Base-by-base conservation (phyloP, 2,113 vertebrate species). In the Anser cygnoides region DNA sequence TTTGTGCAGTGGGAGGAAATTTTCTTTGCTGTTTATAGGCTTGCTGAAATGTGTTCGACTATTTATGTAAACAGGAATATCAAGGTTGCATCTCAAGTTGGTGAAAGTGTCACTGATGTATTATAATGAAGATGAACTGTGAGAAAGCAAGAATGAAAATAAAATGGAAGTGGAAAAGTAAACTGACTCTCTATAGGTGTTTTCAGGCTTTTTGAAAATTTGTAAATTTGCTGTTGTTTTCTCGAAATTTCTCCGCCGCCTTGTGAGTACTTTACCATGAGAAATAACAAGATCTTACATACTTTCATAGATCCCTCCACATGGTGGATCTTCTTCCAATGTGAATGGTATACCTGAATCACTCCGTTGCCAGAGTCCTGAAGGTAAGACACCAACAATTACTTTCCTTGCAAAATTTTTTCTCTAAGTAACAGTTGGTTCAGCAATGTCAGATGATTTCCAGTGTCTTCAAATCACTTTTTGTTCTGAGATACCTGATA, bases 311-410 rank as follows among this genome's bases (percentile, higher is more conserved):
- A 97, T 98, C 75, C 95, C 98, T 93, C 95, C 97, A 2, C 98
- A 98, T 54, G 98, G 98, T 82, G 97, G 97, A 59, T 99, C 98
- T 29, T 97, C 97, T 28, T 97, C 98, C 84, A 99, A 98, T 84
- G 98, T 98, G 78, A 99, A 99, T 5, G 98, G 98, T 83, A 97
- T 98, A 84, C 93, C 98, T 73, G 98, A 99, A 41, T 89, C 97
- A n/a, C 97, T 95, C 28, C 97, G 84, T 46, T 98, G 96, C 78
- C 84, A 98, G 87, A 99, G 98, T 94, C 98, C 98, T 1, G 99
- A 99, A 98, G 99, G 99, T 99, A 98, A 61, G 78, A 55, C 31
- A 29, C 14, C 14, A n/a, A 6, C 10, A 35, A 16, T 8, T 74
- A 33, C 10, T 52, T 1, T 52, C 63, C 55, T 67, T 75, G 54